These are phyloP conservation scores for Malacosoma neustria DNA, from an alignment of 2,888 invertebrate species.

Conservation along the genomic window DNA sequence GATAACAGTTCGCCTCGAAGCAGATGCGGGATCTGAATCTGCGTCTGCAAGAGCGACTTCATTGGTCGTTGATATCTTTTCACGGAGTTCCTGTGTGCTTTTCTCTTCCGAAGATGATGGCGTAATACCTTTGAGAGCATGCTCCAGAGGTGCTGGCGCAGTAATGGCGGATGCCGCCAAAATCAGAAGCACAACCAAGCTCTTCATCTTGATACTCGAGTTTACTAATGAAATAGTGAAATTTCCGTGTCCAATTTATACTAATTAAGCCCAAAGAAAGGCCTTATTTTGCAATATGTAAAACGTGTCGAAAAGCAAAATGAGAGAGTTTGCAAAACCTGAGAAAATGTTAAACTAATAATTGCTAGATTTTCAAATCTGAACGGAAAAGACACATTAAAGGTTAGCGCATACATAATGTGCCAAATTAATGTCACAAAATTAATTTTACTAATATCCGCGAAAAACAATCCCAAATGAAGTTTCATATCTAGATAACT, in stretches of 20 bases:
- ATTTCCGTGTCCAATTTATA: slow-evolving; percentile 42
- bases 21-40: slow-evolving; percentile 3
- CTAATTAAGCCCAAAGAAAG: slow-evolving; percentile 22
- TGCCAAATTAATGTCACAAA: too few relatives aligned
- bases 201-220: slow-evolving; percentile 50
- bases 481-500: too few relatives aligned
- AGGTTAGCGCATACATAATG: too few relatives aligned
- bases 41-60: not conserved
- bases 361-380: too few relatives aligned
- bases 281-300: slow-evolving; percentile 12
- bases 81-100: slow-evolving; percentile 16
- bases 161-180: slow-evolving; percentile 39
- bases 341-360: too few relatives aligned
- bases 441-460: too few relatives aligned
- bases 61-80: slow-evolving; percentile 37
- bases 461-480: too few relatives aligned
- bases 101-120: not conserved
- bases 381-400: too few relatives aligned
- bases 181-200: slow-evolving; percentile 44
- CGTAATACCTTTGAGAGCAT: slow-evolving; percentile 25
- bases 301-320: slow-evolving; percentile 33
- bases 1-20: slow-evolving; percentile 25
- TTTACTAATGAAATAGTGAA: slow-evolving; percentile 38
- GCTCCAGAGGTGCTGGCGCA: slow-evolving; percentile 37
- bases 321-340: too few relatives aligned